Evolutionary conservation across 2,888 invertebrate genomes (phyloP), one percentile per base, ranked within the genome.

Genomic region (Resseliella maxima): DNA sequence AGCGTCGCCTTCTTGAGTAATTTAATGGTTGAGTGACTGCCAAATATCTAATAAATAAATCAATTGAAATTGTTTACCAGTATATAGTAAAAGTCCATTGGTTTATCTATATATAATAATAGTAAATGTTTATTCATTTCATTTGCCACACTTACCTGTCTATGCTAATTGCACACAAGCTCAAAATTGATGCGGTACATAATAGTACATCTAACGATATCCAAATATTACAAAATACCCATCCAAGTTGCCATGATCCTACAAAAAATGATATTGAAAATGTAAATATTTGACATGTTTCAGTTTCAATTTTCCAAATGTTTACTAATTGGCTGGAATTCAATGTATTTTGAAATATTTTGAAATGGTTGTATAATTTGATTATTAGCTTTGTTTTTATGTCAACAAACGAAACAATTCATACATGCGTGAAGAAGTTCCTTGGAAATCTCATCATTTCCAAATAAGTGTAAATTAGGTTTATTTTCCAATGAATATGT

Each of bases 21-120:
- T 96, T 96, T 88, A 99, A 92, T 0, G 99, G 98, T 89, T 97
- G 95, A 86, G 98, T 98, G 87, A 99, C 98, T 31, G 99, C 98
- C 89, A 98, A 93, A 91, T 98, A 99, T 89, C 95, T 92, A 59
- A n/a, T 85, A 72, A 24, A 27, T 8, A 35, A 21, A 38, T 85
- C 50, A 72, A 85, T 36, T 15, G 50, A 64, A 85, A 59, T 46
- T 38, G 27, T 3, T 41, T 46, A 18, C 46, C 15, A 15, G 46
- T 64, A 24, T 1, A 54, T 3, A 54, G 3, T 27, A 27, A 24
- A 64, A 64, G n/a, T n/a, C n/a, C n/a, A n/a, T n/a, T n/a, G n/a
- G n/a, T n/a, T n/a, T n/a, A n/a, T n/a, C n/a, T n/a, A n/a, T n/a
- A n/a, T n/a, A n/a, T n/a, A n/a, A n/a, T n/a, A n/a, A n/a, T n/a